phyloP scores from a whole-genome alignment of 1,140 invertebrate species.

The Drosophila aff. region DNA sequence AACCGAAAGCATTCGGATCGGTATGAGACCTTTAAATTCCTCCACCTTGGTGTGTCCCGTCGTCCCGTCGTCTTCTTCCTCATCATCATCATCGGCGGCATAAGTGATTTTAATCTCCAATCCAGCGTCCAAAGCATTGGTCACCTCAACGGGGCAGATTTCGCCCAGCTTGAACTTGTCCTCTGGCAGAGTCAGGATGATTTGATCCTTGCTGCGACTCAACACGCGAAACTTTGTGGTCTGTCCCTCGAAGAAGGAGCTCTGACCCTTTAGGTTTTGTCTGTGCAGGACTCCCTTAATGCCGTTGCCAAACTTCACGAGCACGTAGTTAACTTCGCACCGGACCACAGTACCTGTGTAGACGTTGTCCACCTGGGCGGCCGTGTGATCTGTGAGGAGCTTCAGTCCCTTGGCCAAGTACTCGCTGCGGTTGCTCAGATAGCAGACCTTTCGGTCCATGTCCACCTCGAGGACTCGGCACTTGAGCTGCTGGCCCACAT shows the following conservation, averaged over 20 bases:
- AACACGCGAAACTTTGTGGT: slow-evolving; percentile 84
- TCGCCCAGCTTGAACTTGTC: slow-evolving; percentile 75
- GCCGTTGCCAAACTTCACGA: slow-evolving; percentile 88
- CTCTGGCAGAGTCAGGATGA: slow-evolving; percentile 66
- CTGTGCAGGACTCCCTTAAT: slow-evolving; percentile 87
- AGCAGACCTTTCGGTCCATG: slow-evolving; percentile 77
- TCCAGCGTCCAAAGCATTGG: slow-evolving; percentile 72
- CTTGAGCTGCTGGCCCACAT: slow-evolving; percentile 57
- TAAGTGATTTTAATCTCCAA: slow-evolving; percentile 78
- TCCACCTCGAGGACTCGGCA: slow-evolving; percentile 86
- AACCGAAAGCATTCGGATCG: slow-evolving; percentile 72
- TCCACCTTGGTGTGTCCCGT: slow-evolving; percentile 26
- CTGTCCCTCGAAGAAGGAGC: slow-evolving; percentile 87
- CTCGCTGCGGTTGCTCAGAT: slow-evolving; percentile 86
- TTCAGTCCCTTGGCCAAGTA: slow-evolving; percentile 86
- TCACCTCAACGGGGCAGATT: slow-evolving; percentile 76
- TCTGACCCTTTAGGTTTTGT: slow-evolving; percentile 85
- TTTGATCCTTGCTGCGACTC: slow-evolving; percentile 54
- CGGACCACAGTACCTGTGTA: slow-evolving; percentile 87
- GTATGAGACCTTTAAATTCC: slow-evolving; percentile 78
- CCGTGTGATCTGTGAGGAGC: slow-evolving; percentile 85
- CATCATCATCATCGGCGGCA: slow-evolving; percentile 55
- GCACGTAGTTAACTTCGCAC: slow-evolving; percentile 85
- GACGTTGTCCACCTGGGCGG: slow-evolving; percentile 85
- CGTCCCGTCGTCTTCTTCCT: slow-evolving; percentile 55